Percentiles rank a stretch among this genome's conserved stretches.
Evolutionary conservation across 1,140 invertebrate genomes (phyloP).

Genomic region (Temnothorax nylanderi): DNA sequence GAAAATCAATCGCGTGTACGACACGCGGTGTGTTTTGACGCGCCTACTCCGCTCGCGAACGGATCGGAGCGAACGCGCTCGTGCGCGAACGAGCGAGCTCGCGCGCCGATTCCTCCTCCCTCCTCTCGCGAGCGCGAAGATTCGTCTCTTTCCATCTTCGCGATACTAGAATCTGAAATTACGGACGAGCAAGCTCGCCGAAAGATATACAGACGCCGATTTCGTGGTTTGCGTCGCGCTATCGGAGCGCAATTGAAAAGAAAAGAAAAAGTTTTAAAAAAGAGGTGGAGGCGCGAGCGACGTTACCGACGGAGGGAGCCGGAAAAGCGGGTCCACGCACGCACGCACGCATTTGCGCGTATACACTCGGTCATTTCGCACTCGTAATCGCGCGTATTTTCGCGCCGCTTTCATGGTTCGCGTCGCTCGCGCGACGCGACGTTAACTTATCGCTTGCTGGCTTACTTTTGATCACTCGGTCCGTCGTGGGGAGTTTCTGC

Average conservation of each 20-base stretch:
- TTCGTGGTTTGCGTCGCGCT: not conserved
- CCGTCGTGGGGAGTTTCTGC: constrained; percentile 90
- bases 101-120: not conserved
- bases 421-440: constrained; percentile 24
- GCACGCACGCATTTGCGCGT: not conserved
- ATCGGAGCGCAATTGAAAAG: not conserved
- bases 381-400: not conserved
- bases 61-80: not conserved
- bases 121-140: not conserved
- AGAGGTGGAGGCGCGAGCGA: constrained; percentile 19
- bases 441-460: constrained; percentile 58
- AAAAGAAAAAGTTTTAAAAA: not conserved
- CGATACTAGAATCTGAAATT: not conserved
- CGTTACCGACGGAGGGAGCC: constrained; percentile 74
- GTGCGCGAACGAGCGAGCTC: not conserved
- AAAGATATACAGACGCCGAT: not conserved
- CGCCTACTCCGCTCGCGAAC: constrained; percentile 47
- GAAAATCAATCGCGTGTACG: constrained; percentile 83
- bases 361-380: too few relatives aligned
- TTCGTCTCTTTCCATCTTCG: not conserved
- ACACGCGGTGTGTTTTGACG: constrained; percentile 79
- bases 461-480: constrained; percentile 92
- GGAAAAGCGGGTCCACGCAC: constrained; percentile 61
- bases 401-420: not conserved
- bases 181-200: not conserved